Evolutionary conservation across 2,113 vertebrate genomes (phyloP), one percentile per base, ranked within the genome.

Genomic region (Psilopsiagon aurifrons): DNA sequence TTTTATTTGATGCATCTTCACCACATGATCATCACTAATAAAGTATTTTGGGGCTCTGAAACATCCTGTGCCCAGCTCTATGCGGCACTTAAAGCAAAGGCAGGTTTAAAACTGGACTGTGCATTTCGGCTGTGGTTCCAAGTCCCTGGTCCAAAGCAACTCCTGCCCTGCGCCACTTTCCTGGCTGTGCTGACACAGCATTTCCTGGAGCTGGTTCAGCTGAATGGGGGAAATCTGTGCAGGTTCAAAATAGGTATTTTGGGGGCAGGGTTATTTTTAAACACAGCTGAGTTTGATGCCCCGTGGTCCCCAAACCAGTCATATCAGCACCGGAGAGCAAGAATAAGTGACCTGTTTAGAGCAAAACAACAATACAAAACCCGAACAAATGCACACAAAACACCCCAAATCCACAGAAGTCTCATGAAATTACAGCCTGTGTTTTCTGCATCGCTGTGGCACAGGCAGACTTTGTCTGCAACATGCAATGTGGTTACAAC

Each of bases 401-500:
- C 9, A 10, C 6, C 3, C 8, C 19, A 43, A 63, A 31, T 20
- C 14, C 33, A 52, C 28, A 7, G 2, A 69, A 31, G 35, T 8
- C 46, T 82, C 39, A 18, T 19, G 33, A 51, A 63, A 59, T 70
- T 28, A 17, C 54, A 59, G 46, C 79, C 51, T 28, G 1, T 17
- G 67, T 1, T 7, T 69, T 46, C 13, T 29, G 25, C 33, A 37
- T 24, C 3, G 1, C 33, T 46, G 41, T 14, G 13, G 6, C 54
- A 20, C 0, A 10, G 24, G 52, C 24, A 77, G 71, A 7, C 59
- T 64, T 16, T 33, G 47, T 59, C 46, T 73, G n/a, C 19, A 49
- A 44, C 20, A 55, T 51, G 33, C 24, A 66, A 0, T 0, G 3
- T 3, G 17, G 14, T 9, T 12, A 14, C 0, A 19, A 70, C 15